These are phyloP conservation scores for Phortica okadai DNA, from an alignment of 2,888 invertebrate species.

Conservation along the genomic window DNA sequence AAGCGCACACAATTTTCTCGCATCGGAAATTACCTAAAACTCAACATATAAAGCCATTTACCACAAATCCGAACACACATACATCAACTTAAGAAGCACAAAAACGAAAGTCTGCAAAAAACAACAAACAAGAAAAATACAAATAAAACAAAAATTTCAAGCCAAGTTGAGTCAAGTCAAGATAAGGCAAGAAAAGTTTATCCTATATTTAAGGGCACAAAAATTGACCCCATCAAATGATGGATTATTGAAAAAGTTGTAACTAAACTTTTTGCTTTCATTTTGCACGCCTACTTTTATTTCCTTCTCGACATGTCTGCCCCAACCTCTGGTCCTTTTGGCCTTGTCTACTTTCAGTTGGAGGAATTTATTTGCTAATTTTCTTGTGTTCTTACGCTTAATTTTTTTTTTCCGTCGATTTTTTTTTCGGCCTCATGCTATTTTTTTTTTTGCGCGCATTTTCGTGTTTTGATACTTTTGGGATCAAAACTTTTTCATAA, in stretches of 20 bases:
- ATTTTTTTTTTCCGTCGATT: background rate
- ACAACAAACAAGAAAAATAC: background rate
- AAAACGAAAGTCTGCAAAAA: slow-evolving; percentile 1
- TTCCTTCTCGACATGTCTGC: background rate
- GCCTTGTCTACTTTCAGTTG: background rate
- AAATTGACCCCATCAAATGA: slow-evolving; percentile 37
- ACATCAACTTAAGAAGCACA: background rate
- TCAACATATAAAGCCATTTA: slow-evolving; percentile 21
- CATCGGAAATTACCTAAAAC: slow-evolving; percentile 9
- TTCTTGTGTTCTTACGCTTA: slow-evolving; percentile 20
- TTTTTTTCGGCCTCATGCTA: background rate
- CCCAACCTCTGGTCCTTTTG: background rate
- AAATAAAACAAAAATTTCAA: background rate
- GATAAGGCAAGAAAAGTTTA: background rate
- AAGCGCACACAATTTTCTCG: background rate
- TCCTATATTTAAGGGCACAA: slow-evolving; percentile 16
- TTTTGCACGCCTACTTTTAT: slow-evolving; percentile 17
- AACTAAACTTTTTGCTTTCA: slow-evolving; percentile 34
- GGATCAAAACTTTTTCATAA: slow-evolving; percentile 33
- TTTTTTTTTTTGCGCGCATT: slow-evolving; percentile 5
- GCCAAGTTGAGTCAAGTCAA: background rate
- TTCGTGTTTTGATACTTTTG: slow-evolving; percentile 27
- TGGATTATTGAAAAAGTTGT: slow-evolving; percentile 41
- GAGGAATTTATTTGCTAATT: slow-evolving; percentile 32
- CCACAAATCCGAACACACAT: slow-evolving; percentile 19